Percentiles rank a stretch among this genome's conserved stretches.
Evolutionary conservation across 2,888 invertebrate species (phyloP).

Genomic region (Lasioglossum figueresi): DNA sequence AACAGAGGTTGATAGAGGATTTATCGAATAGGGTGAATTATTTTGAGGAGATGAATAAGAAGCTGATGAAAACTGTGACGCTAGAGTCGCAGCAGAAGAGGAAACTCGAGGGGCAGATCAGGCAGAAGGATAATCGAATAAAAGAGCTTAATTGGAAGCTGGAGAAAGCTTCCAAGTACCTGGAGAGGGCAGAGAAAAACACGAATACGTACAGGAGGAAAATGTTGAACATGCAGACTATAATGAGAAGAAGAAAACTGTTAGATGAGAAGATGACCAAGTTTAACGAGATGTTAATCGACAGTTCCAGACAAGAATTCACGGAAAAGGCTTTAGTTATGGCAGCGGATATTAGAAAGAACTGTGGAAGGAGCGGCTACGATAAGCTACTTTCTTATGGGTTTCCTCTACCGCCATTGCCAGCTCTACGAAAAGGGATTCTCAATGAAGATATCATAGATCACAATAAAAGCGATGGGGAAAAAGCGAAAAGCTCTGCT

Average conservation of each 20-base stretch:
- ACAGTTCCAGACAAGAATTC: constrained; percentile 68
- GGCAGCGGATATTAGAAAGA: constrained; percentile 72
- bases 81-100: constrained; percentile 74
- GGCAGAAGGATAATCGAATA: constrained; percentile 77
- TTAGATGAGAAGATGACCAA: constrained; percentile 71
- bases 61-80: constrained; percentile 75
- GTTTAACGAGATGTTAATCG: constrained; percentile 71
- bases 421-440: constrained; percentile 61
- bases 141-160: constrained; percentile 81
- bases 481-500: constrained; percentile 2
- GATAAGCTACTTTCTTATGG: constrained; percentile 73
- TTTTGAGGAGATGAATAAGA: constrained; percentile 77
- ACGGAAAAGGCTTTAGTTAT: constrained; percentile 70
- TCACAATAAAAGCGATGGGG: constrained; percentile 37
- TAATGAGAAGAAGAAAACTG: constrained; percentile 74
- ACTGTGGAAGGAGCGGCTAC: constrained; percentile 74
- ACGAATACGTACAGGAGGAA: constrained; percentile 78
- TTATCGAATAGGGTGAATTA: constrained; percentile 73
- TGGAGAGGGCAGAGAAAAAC: constrained; percentile 80
- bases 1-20: constrained; percentile 71
- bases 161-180: constrained; percentile 79
- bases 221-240: constrained; percentile 78
- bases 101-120: constrained; percentile 75
- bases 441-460: constrained; percentile 49
- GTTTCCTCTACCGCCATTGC: constrained; percentile 75